These are phyloP conservation scores for Capromys pilorides DNA, from an alignment of 2,797 vertebrate genomes.

Conservation along the genomic window DNA sequence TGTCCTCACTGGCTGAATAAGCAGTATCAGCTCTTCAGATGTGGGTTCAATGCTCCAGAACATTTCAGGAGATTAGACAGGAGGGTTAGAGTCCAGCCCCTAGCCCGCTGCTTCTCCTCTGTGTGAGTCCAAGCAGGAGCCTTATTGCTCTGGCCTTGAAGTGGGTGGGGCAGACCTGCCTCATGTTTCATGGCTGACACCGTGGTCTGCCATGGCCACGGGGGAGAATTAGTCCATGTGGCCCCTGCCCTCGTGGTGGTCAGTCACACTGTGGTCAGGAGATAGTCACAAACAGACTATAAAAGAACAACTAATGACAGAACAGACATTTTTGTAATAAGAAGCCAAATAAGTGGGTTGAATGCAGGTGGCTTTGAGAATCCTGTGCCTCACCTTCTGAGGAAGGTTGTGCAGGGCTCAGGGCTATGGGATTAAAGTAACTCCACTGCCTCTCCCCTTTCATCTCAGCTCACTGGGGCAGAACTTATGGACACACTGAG, in stretches of 20 bases:
- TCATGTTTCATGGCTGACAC: not conserved
- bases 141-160: not conserved
- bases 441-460: not conserved
- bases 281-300: accelerated
- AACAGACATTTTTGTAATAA: not conserved
- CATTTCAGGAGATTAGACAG: not conserved
- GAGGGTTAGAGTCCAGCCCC: not conserved
- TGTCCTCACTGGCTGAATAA: accelerated
- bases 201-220: accelerated
- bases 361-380: not conserved
- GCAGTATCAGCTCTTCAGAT: accelerated
- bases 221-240: accelerated
- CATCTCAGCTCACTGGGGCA: accelerated
- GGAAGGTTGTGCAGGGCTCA: not conserved
- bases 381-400: not conserved
- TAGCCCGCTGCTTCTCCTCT: accelerated
- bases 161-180: not conserved
- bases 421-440: accelerated
- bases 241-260: not conserved
- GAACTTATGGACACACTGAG: accelerated
- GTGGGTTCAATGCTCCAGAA: accelerated
- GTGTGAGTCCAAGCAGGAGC: no score
- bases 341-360: not conserved
- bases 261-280: not conserved
- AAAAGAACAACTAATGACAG: accelerated